Conservation (phyloP, 2,113 vertebrate species). For the Rutilus rutilus region DNA sequence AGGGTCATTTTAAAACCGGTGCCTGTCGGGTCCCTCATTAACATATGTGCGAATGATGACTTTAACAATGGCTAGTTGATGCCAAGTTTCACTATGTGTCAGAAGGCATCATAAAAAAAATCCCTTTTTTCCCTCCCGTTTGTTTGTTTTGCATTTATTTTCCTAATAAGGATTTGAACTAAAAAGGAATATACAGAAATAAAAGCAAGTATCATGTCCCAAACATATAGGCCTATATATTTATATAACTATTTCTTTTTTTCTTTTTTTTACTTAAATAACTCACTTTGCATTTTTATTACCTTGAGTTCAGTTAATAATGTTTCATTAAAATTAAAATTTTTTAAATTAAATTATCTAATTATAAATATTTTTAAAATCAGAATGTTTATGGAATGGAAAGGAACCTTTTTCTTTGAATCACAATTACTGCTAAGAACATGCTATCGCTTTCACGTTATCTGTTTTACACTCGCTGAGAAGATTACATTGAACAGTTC, state of each 20-base stretch:
- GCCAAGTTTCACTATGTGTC: not conserved
- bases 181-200: not conserved
- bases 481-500: constrained; percentile 3
- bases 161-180: not conserved
- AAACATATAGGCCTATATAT: too few species aligned
- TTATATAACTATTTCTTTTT: too few species aligned
- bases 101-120: not conserved
- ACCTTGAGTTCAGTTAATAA: too few species aligned
- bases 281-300: too few species aligned
- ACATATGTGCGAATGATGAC: not conserved
- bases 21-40: not conserved
- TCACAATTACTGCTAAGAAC: not conserved
- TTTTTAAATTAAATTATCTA: not conserved
- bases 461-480: not conserved
- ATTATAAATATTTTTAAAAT: too few species aligned
- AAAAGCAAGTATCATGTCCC: not conserved
- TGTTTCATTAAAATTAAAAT: not conserved
- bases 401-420: not conserved
- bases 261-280: too few species aligned
- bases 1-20: not conserved
- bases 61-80: not conserved
- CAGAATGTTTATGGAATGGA: not conserved
- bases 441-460: not conserved
- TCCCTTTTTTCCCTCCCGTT: not conserved
- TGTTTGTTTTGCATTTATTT: not conserved